Base-by-base conservation (phyloP, 1,140 invertebrate species). In the Druon quercuslanigerum region DNA sequence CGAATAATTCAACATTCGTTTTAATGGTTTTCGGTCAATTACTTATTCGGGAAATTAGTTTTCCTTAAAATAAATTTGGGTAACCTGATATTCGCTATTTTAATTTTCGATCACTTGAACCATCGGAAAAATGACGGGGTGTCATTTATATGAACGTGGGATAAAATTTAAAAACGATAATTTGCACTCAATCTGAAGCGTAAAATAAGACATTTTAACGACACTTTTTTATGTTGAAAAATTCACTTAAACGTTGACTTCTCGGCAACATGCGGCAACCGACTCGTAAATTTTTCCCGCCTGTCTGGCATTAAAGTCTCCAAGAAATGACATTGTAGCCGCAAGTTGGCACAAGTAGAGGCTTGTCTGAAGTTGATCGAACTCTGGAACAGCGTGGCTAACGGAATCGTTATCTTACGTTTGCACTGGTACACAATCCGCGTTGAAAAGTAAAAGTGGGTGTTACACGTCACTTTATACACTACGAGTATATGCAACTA, bases 381-480 rank as follows among this genome's bases (percentile, higher is more conserved):
- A 66, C 60, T 40, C 60, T n/a, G 25, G 40, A 66, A 66, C 25
- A 33, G 60, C 25, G n/a, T 66, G 25, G 33, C 60, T 33, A 66
- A 16, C 40, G 33, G 33, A 40, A 66, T 66, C 60, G 60, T 66
- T 66, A 66, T 66, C 60, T 66, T 46, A 40, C 33, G 25, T 66
- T 66, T 40, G 60, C 25, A 66, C 9, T 66, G 60, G 60, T 66
- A 66, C 79, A 80, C 79, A 84, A 84, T 85, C 79, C 81, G 78
- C 78, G 71, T 70, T 84, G 84, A 66, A 86, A 87, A 87, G 86
- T 86, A 86, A 87, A 87, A 87, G 86, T 87, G 79, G 71, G 73
- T 79, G 82, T 86, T 78, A 79, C 80, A 80, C 83, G 83, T 79
- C 81, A 75, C 79, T 75, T 81, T 85, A 77, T 74, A 57, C 33